phyloP scores from a whole-genome alignment of 1,140 invertebrate species.

The Aphaenogaster floridana region DNA sequence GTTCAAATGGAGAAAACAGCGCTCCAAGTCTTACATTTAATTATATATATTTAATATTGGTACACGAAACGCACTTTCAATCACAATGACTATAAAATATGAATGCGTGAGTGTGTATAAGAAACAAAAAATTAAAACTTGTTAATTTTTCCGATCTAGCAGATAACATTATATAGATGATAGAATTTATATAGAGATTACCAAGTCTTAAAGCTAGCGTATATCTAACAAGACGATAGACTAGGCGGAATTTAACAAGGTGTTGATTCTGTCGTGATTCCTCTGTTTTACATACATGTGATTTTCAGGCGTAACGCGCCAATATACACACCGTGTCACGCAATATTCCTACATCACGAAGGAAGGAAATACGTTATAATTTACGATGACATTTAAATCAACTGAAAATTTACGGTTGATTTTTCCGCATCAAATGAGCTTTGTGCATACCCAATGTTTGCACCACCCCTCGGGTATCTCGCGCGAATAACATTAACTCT shows the following conservation, averaged over 20 bases:
- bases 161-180: slow-evolving; percentile 4
- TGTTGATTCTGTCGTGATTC: neutral
- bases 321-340: neutral
- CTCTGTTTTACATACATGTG: slow-evolving; percentile 33
- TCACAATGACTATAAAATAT: neutral
- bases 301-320: slow-evolving; percentile 18
- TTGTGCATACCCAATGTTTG: neutral
- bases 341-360: slow-evolving; percentile 48
- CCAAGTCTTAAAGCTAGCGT: neutral
- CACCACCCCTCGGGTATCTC: neutral
- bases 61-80: neutral
- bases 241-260: neutral
- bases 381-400: slow-evolving; percentile 53
- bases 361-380: slow-evolving; percentile 61
- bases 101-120: neutral
- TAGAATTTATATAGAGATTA: neutral
- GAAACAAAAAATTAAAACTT: neutral
- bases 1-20: neutral
- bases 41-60: neutral
- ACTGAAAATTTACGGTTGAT: slow-evolving; percentile 58
- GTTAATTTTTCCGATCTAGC: neutral
- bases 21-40: slow-evolving; percentile 1
- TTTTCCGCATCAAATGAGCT: slow-evolving; percentile 19
- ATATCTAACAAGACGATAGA: neutral
- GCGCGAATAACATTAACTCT: slow-evolving; percentile 14